phyloP scores from a whole-genome alignment of 2,888 invertebrate species.

The Stenotaenia linearis region DNA sequence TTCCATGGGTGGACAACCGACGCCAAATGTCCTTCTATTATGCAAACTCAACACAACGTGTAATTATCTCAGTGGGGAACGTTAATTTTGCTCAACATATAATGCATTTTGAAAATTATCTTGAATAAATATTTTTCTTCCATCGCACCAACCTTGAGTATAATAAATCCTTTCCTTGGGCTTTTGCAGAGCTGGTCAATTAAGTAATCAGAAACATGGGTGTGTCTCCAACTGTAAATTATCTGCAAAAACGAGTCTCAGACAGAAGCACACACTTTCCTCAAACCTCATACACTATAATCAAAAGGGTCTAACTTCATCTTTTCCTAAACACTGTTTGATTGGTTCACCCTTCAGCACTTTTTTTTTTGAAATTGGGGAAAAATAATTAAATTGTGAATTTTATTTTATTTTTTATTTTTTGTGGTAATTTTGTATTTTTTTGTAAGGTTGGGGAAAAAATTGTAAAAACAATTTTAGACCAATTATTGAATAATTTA shows the following conservation, averaged over 20 bases:
- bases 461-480: too few species aligned
- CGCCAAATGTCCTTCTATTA: slow-evolving; percentile 19
- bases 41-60: neutral
- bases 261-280: slow-evolving; percentile 7
- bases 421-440: too few species aligned
- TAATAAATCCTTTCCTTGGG: slow-evolving; percentile 16
- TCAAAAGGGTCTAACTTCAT: neutral
- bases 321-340: slow-evolving; percentile 10
- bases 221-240: slow-evolving; percentile 18
- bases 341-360: neutral
- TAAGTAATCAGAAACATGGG: slow-evolving; percentile 23
- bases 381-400: neutral
- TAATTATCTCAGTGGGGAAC: slow-evolving; percentile 8
- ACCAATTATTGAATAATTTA: too few species aligned
- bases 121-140: neutral
- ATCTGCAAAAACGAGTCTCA: slow-evolving; percentile 13
- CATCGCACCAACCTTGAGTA: neutral
- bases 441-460: too few species aligned
- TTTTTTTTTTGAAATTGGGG: neutral
- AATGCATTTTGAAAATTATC: slow-evolving; percentile 11
- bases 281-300: slow-evolving; percentile 20
- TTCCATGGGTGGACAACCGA: neutral
- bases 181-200: neutral
- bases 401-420: too few species aligned
- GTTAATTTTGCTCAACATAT: neutral